Evolutionary conservation across 2,888 invertebrate species (phyloP).

Genomic region (Thecocarcelia acutangulata): DNA sequence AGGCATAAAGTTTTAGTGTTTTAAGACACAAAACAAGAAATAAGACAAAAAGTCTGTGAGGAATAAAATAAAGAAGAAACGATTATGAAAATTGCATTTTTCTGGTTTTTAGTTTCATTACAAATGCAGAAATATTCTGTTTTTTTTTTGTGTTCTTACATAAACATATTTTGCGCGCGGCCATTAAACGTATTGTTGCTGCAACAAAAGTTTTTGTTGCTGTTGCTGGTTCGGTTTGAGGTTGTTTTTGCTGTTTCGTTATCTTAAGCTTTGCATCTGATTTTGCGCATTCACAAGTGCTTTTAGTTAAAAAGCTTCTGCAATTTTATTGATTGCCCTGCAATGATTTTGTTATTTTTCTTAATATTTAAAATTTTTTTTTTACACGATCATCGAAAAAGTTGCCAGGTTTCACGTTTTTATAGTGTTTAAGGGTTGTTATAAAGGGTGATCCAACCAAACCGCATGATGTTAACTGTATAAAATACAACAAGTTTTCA

Average conservation of each 20-base stretch:
- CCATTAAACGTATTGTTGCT: conserved; percentile 36
- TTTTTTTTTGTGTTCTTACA: background rate
- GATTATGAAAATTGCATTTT: conserved; percentile 76
- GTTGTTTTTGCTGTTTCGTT: conserved; percentile 39
- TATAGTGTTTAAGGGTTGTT: background rate
- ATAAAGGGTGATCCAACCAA: no score
- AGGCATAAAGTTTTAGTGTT: conserved; percentile 50
- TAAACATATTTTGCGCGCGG: conserved; percentile 32
- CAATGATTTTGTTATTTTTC: conserved; percentile 59
- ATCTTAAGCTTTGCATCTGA: conserved; percentile 53
- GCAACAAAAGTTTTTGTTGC: background rate
- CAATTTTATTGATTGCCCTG: conserved; percentile 66
- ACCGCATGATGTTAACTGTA: no score
- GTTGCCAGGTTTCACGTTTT: conserved; percentile 17
- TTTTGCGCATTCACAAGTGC: conserved; percentile 62
- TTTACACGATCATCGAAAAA: conserved; percentile 19
- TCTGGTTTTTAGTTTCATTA: conserved; percentile 80
- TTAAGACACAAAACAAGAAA: conserved; percentile 21
- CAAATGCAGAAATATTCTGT: conserved; percentile 77
- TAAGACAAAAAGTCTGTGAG: conserved; percentile 48
- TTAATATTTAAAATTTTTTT: conserved; percentile 15
- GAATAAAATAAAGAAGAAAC: conserved; percentile 66
- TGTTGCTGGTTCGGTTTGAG: conserved; percentile 22
- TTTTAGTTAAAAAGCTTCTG: conserved; percentile 66
- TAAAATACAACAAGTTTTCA: no score